Evolutionary conservation across 2,113 vertebrate genomes (phyloP).

Genomic region (Pedetes capensis): DNA sequence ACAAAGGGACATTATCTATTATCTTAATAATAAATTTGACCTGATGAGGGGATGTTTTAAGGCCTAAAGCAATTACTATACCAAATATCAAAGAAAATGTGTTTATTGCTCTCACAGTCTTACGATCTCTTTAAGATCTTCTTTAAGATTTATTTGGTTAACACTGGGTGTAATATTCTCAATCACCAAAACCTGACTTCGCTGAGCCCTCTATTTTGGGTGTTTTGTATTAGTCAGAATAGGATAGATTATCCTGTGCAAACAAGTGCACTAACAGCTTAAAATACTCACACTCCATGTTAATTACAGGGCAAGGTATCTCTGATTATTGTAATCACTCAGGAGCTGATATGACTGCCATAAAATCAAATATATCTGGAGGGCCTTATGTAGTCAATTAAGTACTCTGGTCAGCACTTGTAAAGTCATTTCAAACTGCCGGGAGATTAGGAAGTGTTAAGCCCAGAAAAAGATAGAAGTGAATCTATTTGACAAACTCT

Average conservation of each 20-base stretch:
- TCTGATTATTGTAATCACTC: background rate
- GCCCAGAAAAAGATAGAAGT: background rate
- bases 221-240: background rate
- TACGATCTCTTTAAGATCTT: background rate
- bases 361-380: background rate
- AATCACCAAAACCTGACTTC: background rate
- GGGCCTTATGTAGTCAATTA: background rate
- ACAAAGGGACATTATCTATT: background rate
- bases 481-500: background rate
- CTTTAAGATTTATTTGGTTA: background rate
- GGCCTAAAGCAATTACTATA: too few relatives aligned
- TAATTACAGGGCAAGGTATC: background rate
- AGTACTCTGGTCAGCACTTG: background rate
- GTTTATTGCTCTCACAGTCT: background rate
- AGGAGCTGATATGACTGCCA: background rate
- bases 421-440: background rate
- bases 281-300: background rate
- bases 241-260: background rate
- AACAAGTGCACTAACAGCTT: background rate
- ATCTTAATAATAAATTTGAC: too few relatives aligned
- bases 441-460: background rate
- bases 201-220: background rate
- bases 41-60: too few relatives aligned
- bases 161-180: background rate
- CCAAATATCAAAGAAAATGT: too few relatives aligned